A percentile compares a stretch with the other conserved stretches of the same genome.
Evolutionary conservation across 2,888 invertebrate species (phyloP).

Genomic region (Andricus curvator): DNA sequence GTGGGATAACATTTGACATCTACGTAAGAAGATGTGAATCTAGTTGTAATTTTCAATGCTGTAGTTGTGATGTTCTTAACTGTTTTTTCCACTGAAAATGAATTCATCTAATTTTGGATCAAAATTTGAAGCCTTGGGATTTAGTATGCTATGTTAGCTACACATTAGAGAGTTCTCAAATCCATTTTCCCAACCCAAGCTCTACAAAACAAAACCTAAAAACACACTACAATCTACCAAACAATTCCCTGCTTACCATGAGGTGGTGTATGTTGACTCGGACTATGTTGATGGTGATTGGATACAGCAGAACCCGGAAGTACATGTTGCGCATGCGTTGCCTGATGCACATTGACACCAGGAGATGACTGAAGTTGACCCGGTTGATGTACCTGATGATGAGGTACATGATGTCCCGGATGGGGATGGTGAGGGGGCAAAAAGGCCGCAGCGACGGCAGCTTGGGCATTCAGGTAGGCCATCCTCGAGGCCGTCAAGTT

Average conservation of each 20-base stretch:
- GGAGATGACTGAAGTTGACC: slow-evolving; percentile 75
- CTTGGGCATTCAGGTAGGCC: slow-evolving; percentile 95
- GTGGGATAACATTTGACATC: no score
- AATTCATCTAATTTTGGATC: no score
- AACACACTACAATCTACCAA: neutral
- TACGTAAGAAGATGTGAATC: no score
- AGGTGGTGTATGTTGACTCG: slow-evolving; percentile 73
- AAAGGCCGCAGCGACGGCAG: slow-evolving; percentile 94
- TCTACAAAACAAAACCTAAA: neutral
- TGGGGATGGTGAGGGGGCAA: slow-evolving; percentile 83
- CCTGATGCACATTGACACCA: slow-evolving; percentile 72
- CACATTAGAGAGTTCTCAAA: no score
- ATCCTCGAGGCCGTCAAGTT: slow-evolving; percentile 89
- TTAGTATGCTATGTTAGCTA: no score
- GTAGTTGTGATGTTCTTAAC: no score
- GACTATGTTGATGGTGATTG: slow-evolving; percentile 76
- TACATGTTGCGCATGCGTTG: slow-evolving; percentile 73
- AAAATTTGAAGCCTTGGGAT: no score
- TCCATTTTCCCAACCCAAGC: no score
- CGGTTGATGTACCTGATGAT: slow-evolving; percentile 78
- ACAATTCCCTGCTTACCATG: slow-evolving; percentile 69
- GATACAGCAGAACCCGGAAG: slow-evolving; percentile 70
- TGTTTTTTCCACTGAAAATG: no score
- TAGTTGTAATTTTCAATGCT: no score
- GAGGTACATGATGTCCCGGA: slow-evolving; percentile 79